phyloP scores from a whole-genome alignment of 2,888 invertebrate species.

The Erebia ligea region DNA sequence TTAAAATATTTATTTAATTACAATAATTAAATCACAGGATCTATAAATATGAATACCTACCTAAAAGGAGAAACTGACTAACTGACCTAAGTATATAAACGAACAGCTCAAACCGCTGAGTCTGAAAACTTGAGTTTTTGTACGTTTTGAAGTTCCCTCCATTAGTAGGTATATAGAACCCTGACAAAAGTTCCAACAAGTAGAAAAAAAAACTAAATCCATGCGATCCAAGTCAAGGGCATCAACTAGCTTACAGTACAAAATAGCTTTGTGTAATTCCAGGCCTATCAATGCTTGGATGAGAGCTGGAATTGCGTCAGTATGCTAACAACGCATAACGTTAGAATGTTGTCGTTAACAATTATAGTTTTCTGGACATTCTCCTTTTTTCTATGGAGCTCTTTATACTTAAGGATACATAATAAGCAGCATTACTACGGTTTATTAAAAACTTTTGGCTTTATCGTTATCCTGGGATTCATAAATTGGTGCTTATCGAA shows the following conservation, averaged over 20 bases:
- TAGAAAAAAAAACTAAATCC: neutral
- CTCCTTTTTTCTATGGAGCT: slow-evolving; percentile 62
- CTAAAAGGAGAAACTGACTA: too few species aligned
- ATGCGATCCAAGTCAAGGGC: too few species aligned
- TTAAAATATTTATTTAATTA: too few species aligned
- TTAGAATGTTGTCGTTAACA: slow-evolving; percentile 53
- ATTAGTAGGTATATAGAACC: too few species aligned
- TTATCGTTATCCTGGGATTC: slow-evolving; percentile 51
- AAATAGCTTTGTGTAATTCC: slow-evolving; percentile 44
- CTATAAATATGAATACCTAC: too few species aligned
- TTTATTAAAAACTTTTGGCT: slow-evolving; percentile 52
- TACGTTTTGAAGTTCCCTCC: too few species aligned
- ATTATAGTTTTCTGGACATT: slow-evolving; percentile 59
- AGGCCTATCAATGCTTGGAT: slow-evolving; percentile 71
- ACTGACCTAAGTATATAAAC: too few species aligned
- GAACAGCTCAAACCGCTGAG: too few species aligned
- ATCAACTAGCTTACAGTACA: neutral
- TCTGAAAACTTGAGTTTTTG: too few species aligned
- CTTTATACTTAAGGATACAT: slow-evolving; percentile 60
- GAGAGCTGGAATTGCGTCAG: slow-evolving; percentile 63
- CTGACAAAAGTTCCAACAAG: too few species aligned
- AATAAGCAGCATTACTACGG: slow-evolving; percentile 47
- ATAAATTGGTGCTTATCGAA: slow-evolving; percentile 54
- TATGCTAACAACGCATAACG: slow-evolving; percentile 61
- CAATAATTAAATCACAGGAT: too few species aligned